Evolutionary conservation across 2,797 vertebrate genomes (phyloP).

Genomic region (Lutra lutra): DNA sequence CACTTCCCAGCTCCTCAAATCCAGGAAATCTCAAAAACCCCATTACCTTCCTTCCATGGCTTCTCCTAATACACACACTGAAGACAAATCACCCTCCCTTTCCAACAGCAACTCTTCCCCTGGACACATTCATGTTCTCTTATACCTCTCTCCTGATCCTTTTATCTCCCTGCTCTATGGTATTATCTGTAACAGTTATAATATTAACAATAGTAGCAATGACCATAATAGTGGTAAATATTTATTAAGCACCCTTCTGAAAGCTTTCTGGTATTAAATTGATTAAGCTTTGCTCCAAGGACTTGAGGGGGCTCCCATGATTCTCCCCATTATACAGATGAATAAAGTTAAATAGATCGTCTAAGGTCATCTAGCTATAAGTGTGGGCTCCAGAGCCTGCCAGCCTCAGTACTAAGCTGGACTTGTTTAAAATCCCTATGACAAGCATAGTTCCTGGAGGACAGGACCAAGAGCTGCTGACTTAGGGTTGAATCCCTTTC

Average conservation of each 20-base stretch:
- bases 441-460: neutral
- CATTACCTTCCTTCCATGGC: neutral
- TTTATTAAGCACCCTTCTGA: neutral
- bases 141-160: no score
- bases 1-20: neutral
- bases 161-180: neutral
- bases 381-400: neutral
- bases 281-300: neutral
- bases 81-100: neutral
- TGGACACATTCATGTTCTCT: neutral
- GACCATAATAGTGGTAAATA: neutral
- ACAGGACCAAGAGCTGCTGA: neutral
- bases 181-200: neutral
- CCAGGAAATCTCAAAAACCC: neutral
- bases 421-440: neutral
- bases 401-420: neutral
- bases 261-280: neutral
- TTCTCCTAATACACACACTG: neutral
- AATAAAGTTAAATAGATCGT: no score
- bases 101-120: no score
- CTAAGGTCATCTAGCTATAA: neutral
- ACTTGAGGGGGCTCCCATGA: neutral
- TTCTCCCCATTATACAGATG: neutral
- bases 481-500: no score
- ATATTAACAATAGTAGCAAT: neutral